Base-by-base conservation (phyloP, 2,797 vertebrate species). In the Chaenodraco wilsoni region DNA sequence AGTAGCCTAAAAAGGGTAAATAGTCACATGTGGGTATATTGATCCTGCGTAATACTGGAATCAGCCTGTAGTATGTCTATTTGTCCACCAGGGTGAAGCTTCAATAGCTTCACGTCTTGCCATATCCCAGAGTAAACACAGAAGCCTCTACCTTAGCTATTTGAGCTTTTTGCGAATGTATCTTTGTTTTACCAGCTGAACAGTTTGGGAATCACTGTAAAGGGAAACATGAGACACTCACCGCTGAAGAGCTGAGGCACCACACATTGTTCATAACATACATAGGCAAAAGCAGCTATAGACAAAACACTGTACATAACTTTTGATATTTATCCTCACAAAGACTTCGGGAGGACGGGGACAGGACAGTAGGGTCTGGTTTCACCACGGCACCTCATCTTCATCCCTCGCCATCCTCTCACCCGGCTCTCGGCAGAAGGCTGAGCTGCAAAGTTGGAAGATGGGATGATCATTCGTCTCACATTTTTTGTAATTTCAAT, bases 371-470 rank as follows among this genome's bases (percentile, higher is more conserved):
- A 55, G 73, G 21, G 37, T 63, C 41, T 56, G 52, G 37, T 45
- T 52, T 37, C 33, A 37, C 33, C 33, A 37, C 27, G 33, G 17
- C 23, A 60, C 66, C n/a, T 14, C 56, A 48, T 66, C 17, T 46
- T 49, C 63, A 45, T 72, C 66, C 65, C 43, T 67, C 64, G 60
- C 41, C 68, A 19, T 65, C 65, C 56, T 74, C 71, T 87, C 44
- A 72, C 64, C 48, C 50, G 60, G 52, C 48, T 69, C 57, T 76
- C 65, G 37, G 41, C 72, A 3, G 33, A 62, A 46, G 63, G 57
- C 73, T 66, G 59, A 82, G 64, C 76, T 76, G 72, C 57, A 65
- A 68, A 61, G 33, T 49, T 5, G 0, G 8, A 62, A 44, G 31
- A 48, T 50, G 10, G 9, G n/a, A 31, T 1, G 43, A 63, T 40